Conservation (phyloP, 2,797 vertebrate species). For the Myiotriccus ornatus region DNA sequence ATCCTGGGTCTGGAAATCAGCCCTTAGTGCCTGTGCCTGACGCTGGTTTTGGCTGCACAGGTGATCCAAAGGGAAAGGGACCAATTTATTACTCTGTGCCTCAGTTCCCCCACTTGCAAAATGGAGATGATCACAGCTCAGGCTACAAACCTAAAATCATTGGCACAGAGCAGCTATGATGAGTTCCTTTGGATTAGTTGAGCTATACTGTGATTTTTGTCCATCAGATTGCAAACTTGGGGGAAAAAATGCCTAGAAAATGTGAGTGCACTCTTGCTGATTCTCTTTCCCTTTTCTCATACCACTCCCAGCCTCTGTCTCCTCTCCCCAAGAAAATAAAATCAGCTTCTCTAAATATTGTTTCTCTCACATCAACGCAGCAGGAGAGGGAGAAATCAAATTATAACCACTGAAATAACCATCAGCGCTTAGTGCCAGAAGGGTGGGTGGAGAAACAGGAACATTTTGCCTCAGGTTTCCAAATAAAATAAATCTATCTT, state of each 20-base stretch:
- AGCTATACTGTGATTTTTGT: slow-evolving; percentile 23
- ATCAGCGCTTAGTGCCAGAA: neutral
- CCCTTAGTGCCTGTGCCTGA: neutral
- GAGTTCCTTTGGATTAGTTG: slow-evolving; percentile 6
- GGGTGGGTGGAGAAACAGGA: slow-evolving; percentile 5
- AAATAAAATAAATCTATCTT: slow-evolving; percentile 59
- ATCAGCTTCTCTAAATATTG: slow-evolving; percentile 37
- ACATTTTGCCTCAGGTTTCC: slow-evolving; percentile 25
- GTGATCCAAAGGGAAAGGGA: neutral
- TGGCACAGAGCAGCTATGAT: neutral
- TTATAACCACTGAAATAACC: slow-evolving; percentile 47
- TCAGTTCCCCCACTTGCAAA: neutral
- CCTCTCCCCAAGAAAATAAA: neutral
- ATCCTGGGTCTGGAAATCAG: neutral
- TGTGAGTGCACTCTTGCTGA: neutral
- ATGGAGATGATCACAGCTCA: neutral
- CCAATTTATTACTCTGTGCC: neutral
- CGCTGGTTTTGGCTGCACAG: accelerated
- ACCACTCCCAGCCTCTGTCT: neutral
- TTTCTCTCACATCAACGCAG: slow-evolving; percentile 47
- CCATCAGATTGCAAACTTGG: neutral
- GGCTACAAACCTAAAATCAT: neutral
- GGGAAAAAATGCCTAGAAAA: neutral
- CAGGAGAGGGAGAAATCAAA: slow-evolving; percentile 64
- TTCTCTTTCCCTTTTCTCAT: neutral